Evolutionary conservation across 1,140 invertebrate genomes (phyloP).

Genomic region (Drosophila watanabei): DNA sequence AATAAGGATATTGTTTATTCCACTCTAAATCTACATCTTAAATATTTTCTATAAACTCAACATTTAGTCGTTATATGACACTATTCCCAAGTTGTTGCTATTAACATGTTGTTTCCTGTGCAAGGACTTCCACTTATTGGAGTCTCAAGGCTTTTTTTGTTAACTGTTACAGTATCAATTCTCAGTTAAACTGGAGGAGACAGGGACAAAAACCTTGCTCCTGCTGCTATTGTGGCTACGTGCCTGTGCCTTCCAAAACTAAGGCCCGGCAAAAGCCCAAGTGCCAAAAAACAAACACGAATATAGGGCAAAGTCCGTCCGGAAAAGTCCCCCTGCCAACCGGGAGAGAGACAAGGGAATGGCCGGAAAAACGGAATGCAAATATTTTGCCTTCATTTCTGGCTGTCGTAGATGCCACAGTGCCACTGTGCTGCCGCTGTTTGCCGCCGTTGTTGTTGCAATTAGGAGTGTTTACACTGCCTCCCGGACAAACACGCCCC

Average conservation of each 20-base stretch:
- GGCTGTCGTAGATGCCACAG: constrained; percentile 33
- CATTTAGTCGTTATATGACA: too few species aligned
- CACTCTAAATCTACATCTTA: too few species aligned
- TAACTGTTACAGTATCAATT: constrained; percentile 39
- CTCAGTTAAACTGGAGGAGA: constrained; percentile 13
- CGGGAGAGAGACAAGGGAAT: constrained; percentile 26
- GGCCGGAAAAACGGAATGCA: constrained; percentile 46
- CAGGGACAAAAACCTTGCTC: constrained; percentile 22
- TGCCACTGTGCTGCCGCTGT: constrained; percentile 15
- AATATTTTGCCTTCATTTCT: constrained; percentile 63
- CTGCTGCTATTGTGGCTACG: constrained; percentile 35
- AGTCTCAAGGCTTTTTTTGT: neutral
- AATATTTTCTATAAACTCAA: too few species aligned
- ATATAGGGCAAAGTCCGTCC: constrained; percentile 38
- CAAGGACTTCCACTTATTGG: neutral
- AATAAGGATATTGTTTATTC: too few species aligned
- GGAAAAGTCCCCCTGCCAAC: constrained; percentile 20
- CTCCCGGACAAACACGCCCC: constrained; percentile 27
- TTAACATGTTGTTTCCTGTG: neutral
- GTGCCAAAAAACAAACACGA: constrained; percentile 37
- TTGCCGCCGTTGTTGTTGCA: constrained; percentile 54
- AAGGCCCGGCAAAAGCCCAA: neutral
- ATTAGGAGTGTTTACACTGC: constrained; percentile 54
- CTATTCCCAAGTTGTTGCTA: too few species aligned
- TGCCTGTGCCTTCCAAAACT: constrained; percentile 10